These are phyloP conservation scores for Rhynchophorus ferrugineus DNA, from an alignment of 1,140 invertebrate species.

Conservation along the genomic window DNA sequence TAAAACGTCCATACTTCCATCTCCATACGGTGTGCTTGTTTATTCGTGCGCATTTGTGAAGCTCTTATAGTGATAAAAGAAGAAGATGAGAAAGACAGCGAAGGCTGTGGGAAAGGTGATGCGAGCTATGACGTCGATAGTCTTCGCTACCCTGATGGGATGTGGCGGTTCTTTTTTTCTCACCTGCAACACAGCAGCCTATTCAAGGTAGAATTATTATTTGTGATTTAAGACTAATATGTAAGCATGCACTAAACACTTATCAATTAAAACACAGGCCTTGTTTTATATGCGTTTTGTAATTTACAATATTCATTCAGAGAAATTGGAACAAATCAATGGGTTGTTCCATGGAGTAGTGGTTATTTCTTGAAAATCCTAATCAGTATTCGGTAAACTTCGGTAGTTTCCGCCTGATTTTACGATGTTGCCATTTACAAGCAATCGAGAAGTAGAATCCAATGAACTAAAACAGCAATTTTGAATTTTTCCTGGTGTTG, in stretches of 20 bases:
- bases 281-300: no score
- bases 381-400: no score
- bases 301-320: no score
- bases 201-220: slow-evolving; percentile 36
- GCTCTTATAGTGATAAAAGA: slow-evolving; percentile 85
- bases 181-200: slow-evolving; percentile 56
- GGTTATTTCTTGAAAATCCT: no score
- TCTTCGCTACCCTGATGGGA: slow-evolving; percentile 86
- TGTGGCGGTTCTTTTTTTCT: slow-evolving; percentile 83
- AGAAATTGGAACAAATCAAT: no score
- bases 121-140: slow-evolving; percentile 87
- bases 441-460: no score
- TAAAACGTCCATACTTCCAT: neutral
- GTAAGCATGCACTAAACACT: neutral
- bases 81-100: slow-evolving; percentile 86
- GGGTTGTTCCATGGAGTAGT: no score
- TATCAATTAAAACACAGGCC: neutral
- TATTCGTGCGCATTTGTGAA: slow-evolving; percentile 40
- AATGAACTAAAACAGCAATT: no score
- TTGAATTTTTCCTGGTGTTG: no score
- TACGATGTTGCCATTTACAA: no score
- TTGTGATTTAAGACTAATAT: slow-evolving; percentile 1
- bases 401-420: no score
- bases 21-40: neutral
- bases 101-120: slow-evolving; percentile 88